phyloP scores from a whole-genome alignment of 2,888 invertebrate species.

The Orthonychiurus folsomi region DNA sequence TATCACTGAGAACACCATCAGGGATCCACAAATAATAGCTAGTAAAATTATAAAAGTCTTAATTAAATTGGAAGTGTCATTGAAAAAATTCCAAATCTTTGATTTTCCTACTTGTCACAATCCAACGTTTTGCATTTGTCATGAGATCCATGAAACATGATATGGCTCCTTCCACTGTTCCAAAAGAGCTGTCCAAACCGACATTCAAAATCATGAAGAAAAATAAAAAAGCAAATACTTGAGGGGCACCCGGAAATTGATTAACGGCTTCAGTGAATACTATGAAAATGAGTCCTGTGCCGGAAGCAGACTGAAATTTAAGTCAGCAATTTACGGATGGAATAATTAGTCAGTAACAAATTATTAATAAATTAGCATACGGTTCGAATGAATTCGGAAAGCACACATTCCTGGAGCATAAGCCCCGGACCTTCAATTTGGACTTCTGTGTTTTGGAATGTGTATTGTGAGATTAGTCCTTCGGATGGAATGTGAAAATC shows the following conservation, averaged over 20 bases:
- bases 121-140: slow-evolving; percentile 11
- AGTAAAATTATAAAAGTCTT: too few relatives aligned
- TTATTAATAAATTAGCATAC: too few relatives aligned
- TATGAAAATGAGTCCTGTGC: slow-evolving; percentile 25
- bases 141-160: slow-evolving; percentile 15
- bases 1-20: slow-evolving; percentile 6
- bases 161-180: slow-evolving; percentile 19
- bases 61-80: too few relatives aligned
- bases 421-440: neutral
- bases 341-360: too few relatives aligned
- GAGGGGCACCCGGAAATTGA: slow-evolving; percentile 11
- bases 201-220: slow-evolving; percentile 25
- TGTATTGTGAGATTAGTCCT: neutral
- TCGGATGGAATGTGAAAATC: neutral
- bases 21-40: slow-evolving; percentile 14
- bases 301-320: slow-evolving; percentile 12
- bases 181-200: slow-evolving; percentile 23
- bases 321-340: neutral
- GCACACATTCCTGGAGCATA: neutral
- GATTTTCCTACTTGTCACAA: slow-evolving; percentile 14
- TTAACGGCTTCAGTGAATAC: slow-evolving; percentile 21
- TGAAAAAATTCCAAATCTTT: too few relatives aligned
- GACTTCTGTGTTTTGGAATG: neutral
- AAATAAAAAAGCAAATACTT: slow-evolving; percentile 14
- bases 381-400: neutral